Conservation (phyloP, 2,888 invertebrate genomes). For the Eristalis arbustorum region DNA sequence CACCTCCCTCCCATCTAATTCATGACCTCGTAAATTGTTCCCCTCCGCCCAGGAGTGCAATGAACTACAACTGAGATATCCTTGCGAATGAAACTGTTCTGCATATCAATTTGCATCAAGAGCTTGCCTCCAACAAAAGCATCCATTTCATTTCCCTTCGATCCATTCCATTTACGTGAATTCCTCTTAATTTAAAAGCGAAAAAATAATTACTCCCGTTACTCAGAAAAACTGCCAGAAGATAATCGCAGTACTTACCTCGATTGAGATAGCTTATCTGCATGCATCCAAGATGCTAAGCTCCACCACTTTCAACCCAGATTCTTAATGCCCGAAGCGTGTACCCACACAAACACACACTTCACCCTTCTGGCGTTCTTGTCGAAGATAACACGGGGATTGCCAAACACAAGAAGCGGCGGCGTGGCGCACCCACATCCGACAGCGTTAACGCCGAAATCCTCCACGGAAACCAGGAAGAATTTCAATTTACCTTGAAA, state of each 20-base stretch:
- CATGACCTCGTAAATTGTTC: no score
- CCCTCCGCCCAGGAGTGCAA: not conserved
- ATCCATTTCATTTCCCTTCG: not conserved
- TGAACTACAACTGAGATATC: not conserved
- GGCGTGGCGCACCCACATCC: not conserved
- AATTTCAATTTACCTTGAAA: conserved; percentile 52
- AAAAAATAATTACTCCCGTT: conserved; percentile 2
- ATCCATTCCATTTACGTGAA: not conserved
- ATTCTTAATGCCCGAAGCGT: not conserved
- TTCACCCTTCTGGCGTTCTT: not conserved
- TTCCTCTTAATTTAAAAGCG: not conserved
- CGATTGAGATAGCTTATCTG: conserved; percentile 42
- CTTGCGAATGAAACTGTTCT: no score
- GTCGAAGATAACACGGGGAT: not conserved
- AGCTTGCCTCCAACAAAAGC: not conserved
- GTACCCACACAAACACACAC: not conserved
- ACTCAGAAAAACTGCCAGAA: not conserved
- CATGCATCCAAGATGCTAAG: not conserved
- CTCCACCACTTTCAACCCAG: conserved; percentile 16
- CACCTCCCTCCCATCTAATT: not conserved
- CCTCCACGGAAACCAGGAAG: conserved; percentile 19
- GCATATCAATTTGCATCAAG: not conserved
- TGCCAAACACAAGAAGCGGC: not conserved
- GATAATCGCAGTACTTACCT: not conserved
- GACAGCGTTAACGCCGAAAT: not conserved